A percentile compares a stretch with the other conserved stretches of the same genome.
Conservation (phyloP, 2,797 vertebrate genomes). For the Hipposideros larvatus region DNA sequence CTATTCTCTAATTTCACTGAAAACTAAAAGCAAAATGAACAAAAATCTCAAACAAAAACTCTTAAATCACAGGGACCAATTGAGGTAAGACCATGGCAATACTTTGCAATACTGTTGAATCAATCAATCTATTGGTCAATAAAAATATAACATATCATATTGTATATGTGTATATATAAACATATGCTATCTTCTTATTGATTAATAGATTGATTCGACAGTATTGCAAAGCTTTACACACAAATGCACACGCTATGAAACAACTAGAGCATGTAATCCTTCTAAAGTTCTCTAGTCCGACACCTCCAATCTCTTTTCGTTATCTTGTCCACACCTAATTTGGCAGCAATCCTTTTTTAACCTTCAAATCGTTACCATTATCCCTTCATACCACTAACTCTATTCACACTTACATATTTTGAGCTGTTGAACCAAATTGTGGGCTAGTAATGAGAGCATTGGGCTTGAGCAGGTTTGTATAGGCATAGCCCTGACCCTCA, state of each 20-base stretch:
- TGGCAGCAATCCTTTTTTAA: not conserved
- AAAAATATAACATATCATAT: not conserved
- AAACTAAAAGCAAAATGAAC: constrained; percentile 47
- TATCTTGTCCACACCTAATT: not conserved
- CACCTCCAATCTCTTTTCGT: not conserved
- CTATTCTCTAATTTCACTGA: not conserved
- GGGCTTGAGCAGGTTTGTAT: not conserved
- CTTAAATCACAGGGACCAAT: constrained; percentile 37
- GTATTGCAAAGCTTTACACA: not conserved
- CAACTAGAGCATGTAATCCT: not conserved
- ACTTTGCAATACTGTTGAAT: constrained; percentile 16
- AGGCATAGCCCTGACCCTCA: not conserved
- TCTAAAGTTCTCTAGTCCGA: not conserved
- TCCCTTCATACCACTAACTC: not conserved
- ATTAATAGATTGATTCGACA: not conserved
- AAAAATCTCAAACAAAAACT: not conserved
- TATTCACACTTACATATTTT: constrained; percentile 18
- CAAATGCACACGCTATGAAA: not conserved
- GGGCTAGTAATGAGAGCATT: not conserved
- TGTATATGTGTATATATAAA: not conserved
- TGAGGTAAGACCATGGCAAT: constrained; percentile 2
- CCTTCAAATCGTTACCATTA: not conserved
- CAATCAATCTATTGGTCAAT: not conserved
- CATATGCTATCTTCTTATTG: not conserved
- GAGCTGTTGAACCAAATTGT: not conserved